phyloP scores from a whole-genome alignment of 2,888 invertebrate genomes.

The Cephus runcator region DNA sequence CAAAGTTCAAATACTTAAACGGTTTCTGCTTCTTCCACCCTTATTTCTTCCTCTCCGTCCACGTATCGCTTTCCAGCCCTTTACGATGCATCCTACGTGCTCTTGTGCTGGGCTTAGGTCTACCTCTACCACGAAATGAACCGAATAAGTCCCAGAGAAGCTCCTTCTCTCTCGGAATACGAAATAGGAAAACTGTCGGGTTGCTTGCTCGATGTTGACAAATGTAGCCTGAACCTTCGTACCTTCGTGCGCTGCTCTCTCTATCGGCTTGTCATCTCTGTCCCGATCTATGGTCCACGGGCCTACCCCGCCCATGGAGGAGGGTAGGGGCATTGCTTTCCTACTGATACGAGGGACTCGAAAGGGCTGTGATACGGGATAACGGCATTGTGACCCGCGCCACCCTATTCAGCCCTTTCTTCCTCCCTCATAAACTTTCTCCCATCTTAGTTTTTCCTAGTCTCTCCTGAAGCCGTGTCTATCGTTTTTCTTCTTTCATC shows the following conservation, averaged over 20 bases:
- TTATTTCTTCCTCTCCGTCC: no score
- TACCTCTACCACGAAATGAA: no score
- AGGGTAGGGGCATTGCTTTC: no score
- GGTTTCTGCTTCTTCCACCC: no score
- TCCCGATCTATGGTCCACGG: background rate
- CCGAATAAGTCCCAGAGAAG: no score
- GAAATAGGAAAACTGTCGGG: background rate
- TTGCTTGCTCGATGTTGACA: slow-evolving; percentile 1
- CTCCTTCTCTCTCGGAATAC: background rate
- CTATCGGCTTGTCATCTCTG: background rate
- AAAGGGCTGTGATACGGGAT: slow-evolving; percentile 2
- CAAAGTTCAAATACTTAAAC: no score
- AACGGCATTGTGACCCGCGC: slow-evolving; percentile 2
- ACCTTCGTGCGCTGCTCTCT: background rate
- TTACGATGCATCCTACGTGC: no score
- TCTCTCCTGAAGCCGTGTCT: no score
- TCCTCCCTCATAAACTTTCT: slow-evolving; percentile 27
- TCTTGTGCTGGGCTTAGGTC: no score
- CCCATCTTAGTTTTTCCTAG: background rate
- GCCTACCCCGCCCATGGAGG: no score
- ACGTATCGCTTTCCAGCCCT: no score
- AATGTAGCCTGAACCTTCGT: slow-evolving; percentile 1
- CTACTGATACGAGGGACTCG: background rate
- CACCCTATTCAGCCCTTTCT: background rate
- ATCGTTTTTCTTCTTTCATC: no score